These are phyloP conservation scores for Gallinago media DNA, from an alignment of 2,113 vertebrate genomes.

Conservation along the genomic window DNA sequence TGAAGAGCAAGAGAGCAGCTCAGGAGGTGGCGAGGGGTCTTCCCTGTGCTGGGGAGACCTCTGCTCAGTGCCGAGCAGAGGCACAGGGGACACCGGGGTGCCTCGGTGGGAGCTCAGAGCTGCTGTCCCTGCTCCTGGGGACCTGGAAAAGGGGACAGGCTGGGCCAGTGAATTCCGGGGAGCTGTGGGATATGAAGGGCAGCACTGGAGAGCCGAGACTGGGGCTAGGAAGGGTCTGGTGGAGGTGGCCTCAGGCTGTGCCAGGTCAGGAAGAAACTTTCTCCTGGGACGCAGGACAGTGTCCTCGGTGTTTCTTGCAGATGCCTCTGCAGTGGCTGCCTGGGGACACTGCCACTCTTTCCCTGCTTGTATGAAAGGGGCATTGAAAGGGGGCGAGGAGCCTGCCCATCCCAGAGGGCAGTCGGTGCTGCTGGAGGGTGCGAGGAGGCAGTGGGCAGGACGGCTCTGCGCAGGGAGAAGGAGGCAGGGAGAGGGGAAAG, in stretches of 20 bases:
- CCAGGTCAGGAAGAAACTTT: background rate
- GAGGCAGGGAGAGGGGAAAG: background rate
- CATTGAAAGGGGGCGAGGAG: background rate
- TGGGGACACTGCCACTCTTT: background rate
- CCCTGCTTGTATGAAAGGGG: background rate
- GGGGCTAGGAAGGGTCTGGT: fast-evolving
- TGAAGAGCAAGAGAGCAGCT: background rate
- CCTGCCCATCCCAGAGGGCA: background rate
- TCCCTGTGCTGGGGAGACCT: background rate
- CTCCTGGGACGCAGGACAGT: background rate
- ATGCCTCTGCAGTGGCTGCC: conserved; percentile 10
- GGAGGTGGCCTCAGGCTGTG: background rate
- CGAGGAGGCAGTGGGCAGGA: background rate
- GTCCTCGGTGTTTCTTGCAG: background rate
- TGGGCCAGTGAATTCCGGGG: fast-evolving
- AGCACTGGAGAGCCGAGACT: background rate
- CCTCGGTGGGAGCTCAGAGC: background rate
- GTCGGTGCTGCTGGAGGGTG: background rate
- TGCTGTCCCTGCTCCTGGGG: background rate
- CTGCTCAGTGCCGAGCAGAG: background rate
- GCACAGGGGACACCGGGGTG: background rate
- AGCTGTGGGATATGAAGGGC: background rate
- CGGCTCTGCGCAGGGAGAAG: background rate
- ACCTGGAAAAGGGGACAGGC: background rate
- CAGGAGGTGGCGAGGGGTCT: background rate